A percentile compares a stretch with the other conserved stretches of the same genome.
Evolutionary conservation across 2,797 vertebrate genomes (phyloP).

Genomic region (Sebastes paucispinis): DNA sequence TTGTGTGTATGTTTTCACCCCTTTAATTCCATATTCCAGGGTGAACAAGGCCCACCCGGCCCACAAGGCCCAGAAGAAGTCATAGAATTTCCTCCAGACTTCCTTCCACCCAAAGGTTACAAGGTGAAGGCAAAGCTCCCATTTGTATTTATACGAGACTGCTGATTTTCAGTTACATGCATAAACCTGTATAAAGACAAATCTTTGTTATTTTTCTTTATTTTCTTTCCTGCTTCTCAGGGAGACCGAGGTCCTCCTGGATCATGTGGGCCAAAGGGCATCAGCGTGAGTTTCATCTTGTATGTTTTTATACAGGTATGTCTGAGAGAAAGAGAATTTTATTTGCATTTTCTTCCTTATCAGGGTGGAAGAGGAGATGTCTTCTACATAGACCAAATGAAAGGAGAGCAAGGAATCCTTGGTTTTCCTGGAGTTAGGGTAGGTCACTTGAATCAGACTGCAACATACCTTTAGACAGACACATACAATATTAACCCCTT

Average conservation of each 20-base stretch:
- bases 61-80: constrained; percentile 77
- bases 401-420: constrained; percentile 85
- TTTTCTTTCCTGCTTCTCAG: constrained; percentile 47
- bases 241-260: constrained; percentile 67
- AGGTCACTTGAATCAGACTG: constrained; percentile 37
- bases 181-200: neutral
- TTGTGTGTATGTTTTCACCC: neutral
- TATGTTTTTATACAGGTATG: neutral
- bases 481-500: neutral
- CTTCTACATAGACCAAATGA: constrained; percentile 41
- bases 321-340: neutral
- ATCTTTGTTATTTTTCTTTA: neutral
- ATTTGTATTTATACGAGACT: neutral
- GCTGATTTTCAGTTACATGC: neutral
- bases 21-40: constrained; percentile 68
- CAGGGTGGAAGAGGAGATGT: constrained; percentile 36
- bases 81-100: constrained; percentile 32
- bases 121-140: constrained; percentile 52
- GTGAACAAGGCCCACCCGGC: constrained; percentile 85
- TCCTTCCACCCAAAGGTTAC: constrained; percentile 59
- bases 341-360: neutral
- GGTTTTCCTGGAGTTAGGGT: constrained; percentile 85
- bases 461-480: neutral
- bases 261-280: constrained; percentile 67
- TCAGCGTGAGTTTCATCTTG: constrained; percentile 42